A percentile compares a stretch with the other conserved stretches of the same genome.
Conservation (phyloP, 2,113 vertebrate genomes). For the pig (Sus scrofa) region T2T-Sscrofa CM000813.6:122404001-122404500, state of each 20-base stretch:
- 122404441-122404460: conserved; percentile 40
- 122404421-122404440: conserved; percentile 22
- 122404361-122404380: background rate
- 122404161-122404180: conserved; percentile 73
- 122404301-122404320: conserved; percentile 70
- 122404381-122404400: background rate
- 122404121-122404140: conserved; percentile 70
- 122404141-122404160: conserved; percentile 68
- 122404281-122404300: conserved; percentile 82
- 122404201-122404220: conserved; percentile 76
- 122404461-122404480: background rate
- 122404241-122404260: conserved; percentile 82
- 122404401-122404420: background rate
- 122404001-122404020: conserved; percentile 22
- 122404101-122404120: conserved; percentile 57
- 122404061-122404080: conserved; percentile 63
- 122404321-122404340: conserved; percentile 64
- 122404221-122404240: conserved; percentile 74
- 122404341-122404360: conserved; percentile 58
- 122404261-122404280: conserved; percentile 72
- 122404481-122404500: background rate
- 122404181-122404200: conserved; percentile 79
- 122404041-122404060: conserved; percentile 62
- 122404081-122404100: conserved; percentile 73
- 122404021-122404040: conserved; percentile 28